Base-by-base conservation (phyloP, 2,797 vertebrate species). In the Lates japonicus region DNA sequence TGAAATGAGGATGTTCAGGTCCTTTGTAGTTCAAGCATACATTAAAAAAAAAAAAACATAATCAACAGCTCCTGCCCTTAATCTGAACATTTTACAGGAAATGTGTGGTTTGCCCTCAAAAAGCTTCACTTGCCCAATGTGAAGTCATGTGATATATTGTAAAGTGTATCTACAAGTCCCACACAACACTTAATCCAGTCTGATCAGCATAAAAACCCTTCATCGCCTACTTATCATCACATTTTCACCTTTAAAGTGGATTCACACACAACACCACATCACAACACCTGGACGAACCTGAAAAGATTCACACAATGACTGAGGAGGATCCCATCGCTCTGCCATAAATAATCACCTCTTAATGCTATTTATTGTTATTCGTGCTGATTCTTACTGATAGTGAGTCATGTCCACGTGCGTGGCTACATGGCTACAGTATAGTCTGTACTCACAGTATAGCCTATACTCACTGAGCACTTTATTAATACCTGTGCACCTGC, bases 211-310 rank as follows among this genome's bases (percentile, higher is more conserved):
- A 5, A 51, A 19, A 6, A 20, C 4, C 22, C 5, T 20, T 35
- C 12, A 31, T 37, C 10, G 17, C 8, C 2, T 57, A 5, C 1
- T 22, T 71, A 29, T 41, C 19, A 6, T 33, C 64, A 11, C 5
- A 37, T 80, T 64, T 73, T 49, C 8, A 54, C 59, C 7, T 44
- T 31, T 19, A 8, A 54, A 29, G 19, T 25, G 25, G 39, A 62
- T 60, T 1, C 29, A 52, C 35, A 41, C 31, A 29, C 25, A 1
- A 29, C 25, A 29, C 25, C 25, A 29, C 25, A 29, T 29, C 25
- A 29, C 25, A 68, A 60, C 39, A 72, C 6, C 48, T 65, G 16
- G 61, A 52, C 54, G 13, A 70, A 73, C 62, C 39, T 70, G 67
- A 78, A 82, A 52, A 52, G 41, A 44, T 25, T 16, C 22, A 17